Base-by-base conservation (phyloP, 2,888 invertebrate genomes). In the Unio delphinus region DNA sequence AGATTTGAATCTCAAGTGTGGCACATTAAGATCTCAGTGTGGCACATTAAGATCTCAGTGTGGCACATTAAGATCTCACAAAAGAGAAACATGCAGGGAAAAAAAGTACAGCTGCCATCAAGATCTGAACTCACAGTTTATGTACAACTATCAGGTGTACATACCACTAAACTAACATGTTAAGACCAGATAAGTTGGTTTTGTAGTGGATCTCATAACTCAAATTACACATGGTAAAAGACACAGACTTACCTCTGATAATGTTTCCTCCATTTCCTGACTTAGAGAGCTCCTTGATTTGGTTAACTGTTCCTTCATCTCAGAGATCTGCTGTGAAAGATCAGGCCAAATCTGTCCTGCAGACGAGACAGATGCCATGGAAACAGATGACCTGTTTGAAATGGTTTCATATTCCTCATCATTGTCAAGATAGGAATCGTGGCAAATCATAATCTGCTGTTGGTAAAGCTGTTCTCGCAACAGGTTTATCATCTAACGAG, bases 381-480 rank as follows among this genome's bases (percentile, higher is more conserved):
- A 67, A 45, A 45, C 45, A 0, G 73, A 67, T 28, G 60, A 56
- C 4, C 68, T 57, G 30, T 55, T 65, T 20, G 67, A 61, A 18
- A 69, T 58, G 3, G 69, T 56, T 11, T 78, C 74, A 11, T 76
- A 70, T 11, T 71, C 67, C 18, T 80, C 80, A 20, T 79, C 77
- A 4, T 75, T 75, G 20, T 71, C 73, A 55, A 70, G 60, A 23
- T 67, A 60, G 30, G 75, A 61, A 57, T 74, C 75, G 8, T 69
- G 65, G 18, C 61, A 58, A 5, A 70, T 69, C 61, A 80, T 73
- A 55, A 87, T 70, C 66, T 84, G 83, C 58, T 82, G 81, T 64
- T 86, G 87, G 70, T 83, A 87, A 26, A 84, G 69, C 69, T 88
- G 88, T 69, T 88, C 88, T 64, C 84, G 77, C 55, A 88, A 75